Base-by-base conservation (phyloP, 2,888 invertebrate genomes). In the Cantharis rufa region DNA sequence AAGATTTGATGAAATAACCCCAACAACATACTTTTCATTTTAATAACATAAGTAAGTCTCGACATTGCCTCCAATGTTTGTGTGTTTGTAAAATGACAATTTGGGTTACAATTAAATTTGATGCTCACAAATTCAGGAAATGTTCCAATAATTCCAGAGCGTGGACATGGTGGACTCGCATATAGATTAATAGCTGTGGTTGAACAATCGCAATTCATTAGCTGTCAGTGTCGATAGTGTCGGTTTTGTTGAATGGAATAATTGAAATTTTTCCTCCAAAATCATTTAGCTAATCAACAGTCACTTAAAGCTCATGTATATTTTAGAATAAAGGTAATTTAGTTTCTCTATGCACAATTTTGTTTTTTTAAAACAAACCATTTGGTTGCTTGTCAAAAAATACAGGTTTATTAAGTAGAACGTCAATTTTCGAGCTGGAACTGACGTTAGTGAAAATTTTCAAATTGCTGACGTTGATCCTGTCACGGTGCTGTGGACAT, bases 161-260 rank as follows among this genome's bases (percentile, higher is more conserved):
- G 78, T 74, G 76, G 78, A 78, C 78, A 74, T 70, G 76, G 70
- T 70, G 73, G 75, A 69, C 71, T 70, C 74, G 64, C 68, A 74
- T 76, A 69, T 64, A 71, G 73, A 78, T 78, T 78, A 78, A 78
- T 78, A 64, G 73, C 72, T 73, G 73, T 24, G 76, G 78, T 71
- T 61, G 72, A 78, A 78, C 78, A 78, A 76, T 78, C 74, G 76
- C 69, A 78, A 78, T 78, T 75, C 78, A 78, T 78, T 78, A 78
- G 71, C 75, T 76, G 76, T 74, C 73, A 70, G 16, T 69, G 76
- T 76, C 78, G 73, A 78, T 76, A 71, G 71, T 73, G 74, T 76
- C 68, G 72, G 62, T 78, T 63, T 70, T 73, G 61, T 69, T 70
- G 63, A 64, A 70, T 68, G 48, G 74, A 72, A 71, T 77, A 74